phyloP scores from a whole-genome alignment of 2,113 vertebrate species.

The Labrus mixtus region DNA sequence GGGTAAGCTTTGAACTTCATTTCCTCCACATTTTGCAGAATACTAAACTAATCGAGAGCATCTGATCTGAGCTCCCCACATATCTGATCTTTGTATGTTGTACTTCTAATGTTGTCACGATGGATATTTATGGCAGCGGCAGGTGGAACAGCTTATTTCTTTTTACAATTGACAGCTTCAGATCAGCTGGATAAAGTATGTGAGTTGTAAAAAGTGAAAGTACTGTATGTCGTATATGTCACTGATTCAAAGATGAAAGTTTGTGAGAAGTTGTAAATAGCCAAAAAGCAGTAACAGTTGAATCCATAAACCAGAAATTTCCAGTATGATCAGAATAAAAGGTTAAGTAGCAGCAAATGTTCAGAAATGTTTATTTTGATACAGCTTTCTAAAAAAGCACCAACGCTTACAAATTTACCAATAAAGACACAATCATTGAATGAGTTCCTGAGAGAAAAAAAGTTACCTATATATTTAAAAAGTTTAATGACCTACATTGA shows the following conservation, averaged over 20 bases:
- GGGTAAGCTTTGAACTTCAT: conserved; percentile 57
- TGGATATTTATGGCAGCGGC: too few species aligned
- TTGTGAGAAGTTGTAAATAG: background rate
- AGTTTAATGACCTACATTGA: background rate
- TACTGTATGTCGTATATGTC: too few species aligned
- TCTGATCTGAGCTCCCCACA: background rate
- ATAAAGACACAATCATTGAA: too few species aligned
- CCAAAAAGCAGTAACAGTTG: background rate
- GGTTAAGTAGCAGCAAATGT: background rate
- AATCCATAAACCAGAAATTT: background rate
- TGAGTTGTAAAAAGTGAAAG: too few species aligned
- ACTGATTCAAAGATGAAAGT: too few species aligned
- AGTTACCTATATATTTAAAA: too few species aligned
- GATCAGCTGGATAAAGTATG: too few species aligned
- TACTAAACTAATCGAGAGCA: background rate
- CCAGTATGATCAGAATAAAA: background rate
- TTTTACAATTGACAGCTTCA: too few species aligned
- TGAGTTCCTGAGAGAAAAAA: too few species aligned
- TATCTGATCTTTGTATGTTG: too few species aligned
- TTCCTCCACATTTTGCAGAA: background rate
- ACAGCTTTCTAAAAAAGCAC: background rate
- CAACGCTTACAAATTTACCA: background rate
- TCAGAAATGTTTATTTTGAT: background rate
- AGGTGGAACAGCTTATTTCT: too few species aligned
- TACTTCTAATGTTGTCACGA: too few species aligned